Percentiles rank a stretch among this genome's conserved stretches.
Evolutionary conservation across 2,888 invertebrate genomes (phyloP).

Genomic region (Campoletis raptor): DNA sequence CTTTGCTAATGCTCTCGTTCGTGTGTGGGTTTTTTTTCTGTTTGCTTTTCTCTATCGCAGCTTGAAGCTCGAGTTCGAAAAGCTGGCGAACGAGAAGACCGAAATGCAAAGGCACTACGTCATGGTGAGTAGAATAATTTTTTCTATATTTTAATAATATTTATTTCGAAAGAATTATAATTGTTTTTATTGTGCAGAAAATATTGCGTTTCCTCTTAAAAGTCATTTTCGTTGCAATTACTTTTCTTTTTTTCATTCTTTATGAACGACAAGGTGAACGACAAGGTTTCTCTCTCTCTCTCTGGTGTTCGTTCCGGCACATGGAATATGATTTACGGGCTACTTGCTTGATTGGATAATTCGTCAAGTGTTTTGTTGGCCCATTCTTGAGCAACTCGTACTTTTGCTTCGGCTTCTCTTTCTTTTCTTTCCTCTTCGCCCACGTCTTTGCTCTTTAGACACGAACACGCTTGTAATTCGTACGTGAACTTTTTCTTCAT

Average conservation of each 20-base stretch:
- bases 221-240: not conserved
- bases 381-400: not conserved
- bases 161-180: not conserved
- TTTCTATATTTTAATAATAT: not conserved
- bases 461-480: conserved; percentile 14
- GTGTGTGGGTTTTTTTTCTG: not conserved
- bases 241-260: not conserved
- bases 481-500: not conserved
- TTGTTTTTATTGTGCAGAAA: not conserved
- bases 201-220: not conserved
- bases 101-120: conserved; percentile 99
- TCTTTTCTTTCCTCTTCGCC: not conserved
- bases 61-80: conserved; percentile 98
- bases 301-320: not conserved
- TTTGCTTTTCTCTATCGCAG: conserved; percentile 86
- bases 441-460: conserved; percentile 9
- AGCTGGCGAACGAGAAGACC: conserved; percentile 98
- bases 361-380: conserved; percentile 14
- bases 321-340: conserved; percentile 10
- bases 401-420: not conserved
- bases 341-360: conserved; percentile 17
- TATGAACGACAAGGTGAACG: not conserved
- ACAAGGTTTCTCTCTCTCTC: not conserved
- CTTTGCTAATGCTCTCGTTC: conserved; percentile 16
- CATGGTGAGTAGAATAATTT: conserved; percentile 89